phyloP scores from a whole-genome alignment of 2,797 vertebrate species.

The Phrynocephalus forsythii region DNA sequence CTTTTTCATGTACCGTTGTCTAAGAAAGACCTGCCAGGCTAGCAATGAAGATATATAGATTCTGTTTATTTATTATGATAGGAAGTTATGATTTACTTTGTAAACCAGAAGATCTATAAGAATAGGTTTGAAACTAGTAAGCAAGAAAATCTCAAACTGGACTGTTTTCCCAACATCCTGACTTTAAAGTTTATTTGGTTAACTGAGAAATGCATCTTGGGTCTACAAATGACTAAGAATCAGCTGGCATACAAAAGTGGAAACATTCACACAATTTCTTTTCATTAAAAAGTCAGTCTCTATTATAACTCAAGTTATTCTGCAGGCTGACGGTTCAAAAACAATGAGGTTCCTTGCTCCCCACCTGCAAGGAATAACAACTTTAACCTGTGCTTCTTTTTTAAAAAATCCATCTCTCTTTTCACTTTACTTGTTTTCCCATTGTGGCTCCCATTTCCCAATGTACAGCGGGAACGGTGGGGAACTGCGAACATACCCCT shows the following conservation, averaged over 20 bases:
- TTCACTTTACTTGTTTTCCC: neutral
- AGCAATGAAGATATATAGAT: too few species aligned
- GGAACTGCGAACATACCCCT: neutral
- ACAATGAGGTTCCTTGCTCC: too few species aligned
- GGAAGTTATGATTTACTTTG: neutral
- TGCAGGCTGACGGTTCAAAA: too few species aligned
- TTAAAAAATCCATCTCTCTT: neutral
- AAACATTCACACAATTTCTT: too few species aligned
- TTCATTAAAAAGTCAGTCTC: too few species aligned
- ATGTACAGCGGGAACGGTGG: neutral
- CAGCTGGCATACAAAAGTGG: too few species aligned
- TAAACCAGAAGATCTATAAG: too few species aligned
- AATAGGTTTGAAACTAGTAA: too few species aligned
- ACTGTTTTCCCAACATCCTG: neutral
- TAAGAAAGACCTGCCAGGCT: neutral
- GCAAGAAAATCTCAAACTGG: neutral
- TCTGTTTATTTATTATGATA: neutral
- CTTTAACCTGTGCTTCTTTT: neutral
- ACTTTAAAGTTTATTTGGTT: neutral
- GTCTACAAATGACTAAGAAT: too few species aligned
- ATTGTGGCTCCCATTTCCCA: neutral
- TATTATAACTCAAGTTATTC: too few species aligned
- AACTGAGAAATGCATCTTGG: too few species aligned
- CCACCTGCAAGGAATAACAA: too few species aligned
- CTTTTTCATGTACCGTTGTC: neutral